Conservation (phyloP, 2,888 invertebrate species). For the Cryptus armator region DNA sequence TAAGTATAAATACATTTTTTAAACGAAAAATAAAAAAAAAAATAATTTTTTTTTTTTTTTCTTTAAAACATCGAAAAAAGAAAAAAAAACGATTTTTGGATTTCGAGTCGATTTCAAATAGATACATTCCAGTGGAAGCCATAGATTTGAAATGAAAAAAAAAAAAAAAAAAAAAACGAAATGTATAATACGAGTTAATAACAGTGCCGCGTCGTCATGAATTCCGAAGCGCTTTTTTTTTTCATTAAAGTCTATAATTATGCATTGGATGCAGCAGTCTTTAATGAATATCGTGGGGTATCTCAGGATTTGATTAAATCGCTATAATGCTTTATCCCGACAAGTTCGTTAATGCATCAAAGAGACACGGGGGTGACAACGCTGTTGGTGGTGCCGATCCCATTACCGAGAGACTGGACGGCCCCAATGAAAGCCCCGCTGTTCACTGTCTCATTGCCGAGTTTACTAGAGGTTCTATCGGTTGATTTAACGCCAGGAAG, state of each 20-base stretch:
- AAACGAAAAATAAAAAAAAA: too few relatives aligned
- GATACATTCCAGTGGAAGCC: too few relatives aligned
- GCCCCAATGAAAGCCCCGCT: not conserved
- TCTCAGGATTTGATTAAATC: not conserved
- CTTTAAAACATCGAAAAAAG: too few relatives aligned
- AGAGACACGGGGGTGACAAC: not conserved
- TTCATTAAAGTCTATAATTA: not conserved
- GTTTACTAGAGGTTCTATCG: not conserved
- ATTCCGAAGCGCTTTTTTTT: not conserved
- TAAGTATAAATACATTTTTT: too few relatives aligned
- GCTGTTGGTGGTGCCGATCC: not conserved
- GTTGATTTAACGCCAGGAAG: not conserved
- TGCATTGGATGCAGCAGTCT: not conserved
- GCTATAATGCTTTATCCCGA: not conserved
- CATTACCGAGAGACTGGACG: not conserved
- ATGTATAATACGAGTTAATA: too few relatives aligned
- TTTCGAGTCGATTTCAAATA: too few relatives aligned
- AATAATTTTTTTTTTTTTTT: too few relatives aligned
- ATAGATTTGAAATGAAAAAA: too few relatives aligned
- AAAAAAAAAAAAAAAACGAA: not conserved
- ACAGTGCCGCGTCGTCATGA: not conserved
- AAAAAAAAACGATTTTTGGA: too few relatives aligned
- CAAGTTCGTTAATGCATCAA: conserved; percentile 5
- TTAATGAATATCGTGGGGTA: not conserved
- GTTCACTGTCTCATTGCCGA: conserved; percentile 1